phyloP scores from a whole-genome alignment of 1,140 invertebrate species.

The Rhizoglyphus robini region DNA sequence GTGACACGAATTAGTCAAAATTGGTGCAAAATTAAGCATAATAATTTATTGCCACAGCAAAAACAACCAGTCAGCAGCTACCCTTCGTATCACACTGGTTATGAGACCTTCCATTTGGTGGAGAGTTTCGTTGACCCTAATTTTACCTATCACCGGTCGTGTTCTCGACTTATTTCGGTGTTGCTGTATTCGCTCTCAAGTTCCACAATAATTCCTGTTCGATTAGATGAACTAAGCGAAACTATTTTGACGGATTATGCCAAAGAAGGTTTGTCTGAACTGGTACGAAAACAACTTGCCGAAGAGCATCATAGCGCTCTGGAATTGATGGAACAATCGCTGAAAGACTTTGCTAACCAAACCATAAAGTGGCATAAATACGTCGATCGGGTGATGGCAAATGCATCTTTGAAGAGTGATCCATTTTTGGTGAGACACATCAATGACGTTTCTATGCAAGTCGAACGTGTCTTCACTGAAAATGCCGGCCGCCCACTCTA shows the following conservation, averaged over 20 bases:
- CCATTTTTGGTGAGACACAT: slow-evolving; percentile 22
- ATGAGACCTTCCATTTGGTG: slow-evolving; percentile 18
- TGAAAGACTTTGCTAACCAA: not conserved
- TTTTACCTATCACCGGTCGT: slow-evolving; percentile 1
- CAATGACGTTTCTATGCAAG: slow-evolving; percentile 26
- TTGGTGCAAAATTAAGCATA: no score
- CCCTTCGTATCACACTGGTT: slow-evolving; percentile 15
- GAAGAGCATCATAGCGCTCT: not conserved
- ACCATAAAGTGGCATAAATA: not conserved
- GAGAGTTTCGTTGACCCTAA: not conserved
- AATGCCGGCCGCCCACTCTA: slow-evolving; percentile 18
- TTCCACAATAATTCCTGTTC: not conserved
- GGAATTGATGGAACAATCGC: not conserved
- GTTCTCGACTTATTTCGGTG: not conserved
- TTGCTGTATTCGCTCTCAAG: slow-evolving; percentile 10
- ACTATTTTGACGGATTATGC: not conserved
- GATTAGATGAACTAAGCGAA: not conserved
- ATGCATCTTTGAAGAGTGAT: slow-evolving; percentile 3
- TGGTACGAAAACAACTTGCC: not conserved
- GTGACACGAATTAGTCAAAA: no score
- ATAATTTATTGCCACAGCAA: not conserved
- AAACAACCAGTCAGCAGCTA: slow-evolving; percentile 13
- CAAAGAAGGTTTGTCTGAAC: not conserved
- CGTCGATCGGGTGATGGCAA: not conserved
- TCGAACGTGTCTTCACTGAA: slow-evolving; percentile 26